Evolutionary conservation across 1,140 invertebrate genomes (phyloP).

Genomic region (Bombus picipes): DNA sequence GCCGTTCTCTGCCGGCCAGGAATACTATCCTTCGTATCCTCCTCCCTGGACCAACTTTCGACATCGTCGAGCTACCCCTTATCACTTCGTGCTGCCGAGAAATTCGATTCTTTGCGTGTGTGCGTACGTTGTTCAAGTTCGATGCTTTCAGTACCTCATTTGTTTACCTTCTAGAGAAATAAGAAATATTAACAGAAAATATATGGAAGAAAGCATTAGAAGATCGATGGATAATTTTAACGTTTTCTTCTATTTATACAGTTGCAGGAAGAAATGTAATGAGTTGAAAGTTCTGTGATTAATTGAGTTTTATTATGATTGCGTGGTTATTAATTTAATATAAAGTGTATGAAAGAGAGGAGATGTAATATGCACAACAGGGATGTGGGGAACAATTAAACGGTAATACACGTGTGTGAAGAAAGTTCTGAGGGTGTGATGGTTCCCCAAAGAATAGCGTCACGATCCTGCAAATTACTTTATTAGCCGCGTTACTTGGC

Average conservation of each 20-base stretch:
- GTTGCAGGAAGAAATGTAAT: no score
- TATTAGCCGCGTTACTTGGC: conserved; percentile 35
- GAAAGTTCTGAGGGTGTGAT: conserved; percentile 16
- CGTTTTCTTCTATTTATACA: background rate
- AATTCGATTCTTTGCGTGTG: background rate
- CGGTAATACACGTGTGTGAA: conserved; percentile 19
- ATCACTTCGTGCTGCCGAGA: background rate
- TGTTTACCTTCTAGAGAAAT: background rate
- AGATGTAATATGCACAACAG: background rate
- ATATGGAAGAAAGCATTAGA: background rate
- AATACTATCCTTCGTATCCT: conserved; percentile 50
- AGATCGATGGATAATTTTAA: background rate
- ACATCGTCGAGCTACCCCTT: background rate
- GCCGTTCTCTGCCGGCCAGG: conserved; percentile 58
- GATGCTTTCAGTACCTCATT: no score
- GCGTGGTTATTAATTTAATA: background rate
- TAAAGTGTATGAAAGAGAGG: background rate
- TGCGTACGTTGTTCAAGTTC: background rate
- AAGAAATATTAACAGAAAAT: background rate
- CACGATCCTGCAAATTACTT: conserved; percentile 25
- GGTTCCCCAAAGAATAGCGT: conserved; percentile 16
- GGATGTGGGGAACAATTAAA: conserved; percentile 29
- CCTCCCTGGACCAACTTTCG: conserved; percentile 60
- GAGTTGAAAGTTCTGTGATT: background rate
- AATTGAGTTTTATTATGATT: background rate